These are phyloP conservation scores for Ascidia mentula DNA, from an alignment of 23 tunicate genomes.

Conservation along the genomic window DNA sequence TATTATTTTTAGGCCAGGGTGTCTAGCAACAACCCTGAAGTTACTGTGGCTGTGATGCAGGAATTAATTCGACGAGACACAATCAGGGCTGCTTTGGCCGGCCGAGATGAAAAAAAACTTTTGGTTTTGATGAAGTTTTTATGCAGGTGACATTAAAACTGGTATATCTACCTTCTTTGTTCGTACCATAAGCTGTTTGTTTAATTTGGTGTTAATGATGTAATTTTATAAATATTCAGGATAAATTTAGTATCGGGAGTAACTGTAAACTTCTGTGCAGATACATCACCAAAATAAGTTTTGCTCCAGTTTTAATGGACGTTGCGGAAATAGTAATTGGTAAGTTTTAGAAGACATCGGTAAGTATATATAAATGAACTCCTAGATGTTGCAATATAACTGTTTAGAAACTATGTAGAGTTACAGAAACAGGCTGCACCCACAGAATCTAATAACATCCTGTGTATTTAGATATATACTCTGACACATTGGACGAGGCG, in stretches of 20 bases:
- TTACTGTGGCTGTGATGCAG: conserved; percentile 71
- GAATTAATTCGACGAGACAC: conserved; percentile 70
- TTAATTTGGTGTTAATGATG: neutral
- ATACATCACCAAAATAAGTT: conserved; percentile 49
- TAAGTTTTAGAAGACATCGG: conserved; percentile 32
- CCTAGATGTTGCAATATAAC: no score
- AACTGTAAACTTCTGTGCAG: conserved; percentile 23
- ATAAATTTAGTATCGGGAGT: neutral
- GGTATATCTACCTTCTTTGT: neutral
- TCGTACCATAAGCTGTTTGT: neutral
- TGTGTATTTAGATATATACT: conserved; percentile 53
- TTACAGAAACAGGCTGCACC: no score
- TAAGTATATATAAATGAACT: no score
- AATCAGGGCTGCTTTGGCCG: conserved; percentile 54
- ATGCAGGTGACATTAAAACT: conserved; percentile 14
- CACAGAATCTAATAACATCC: no score
- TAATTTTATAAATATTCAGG: neutral
- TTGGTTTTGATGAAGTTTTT: conserved; percentile 40
- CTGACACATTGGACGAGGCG: conserved; percentile 33
- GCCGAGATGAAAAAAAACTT: conserved; percentile 38
- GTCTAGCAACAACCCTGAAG: conserved; percentile 36
- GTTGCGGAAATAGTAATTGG: conserved; percentile 53
- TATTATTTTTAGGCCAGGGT: conserved; percentile 36
- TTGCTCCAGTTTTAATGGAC: conserved; percentile 43
- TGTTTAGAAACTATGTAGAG: no score